Percentiles rank a stretch among this genome's conserved stretches.
Evolutionary conservation across 1,140 invertebrate species (phyloP).

Genomic region (Megalonaias nervosa): DNA sequence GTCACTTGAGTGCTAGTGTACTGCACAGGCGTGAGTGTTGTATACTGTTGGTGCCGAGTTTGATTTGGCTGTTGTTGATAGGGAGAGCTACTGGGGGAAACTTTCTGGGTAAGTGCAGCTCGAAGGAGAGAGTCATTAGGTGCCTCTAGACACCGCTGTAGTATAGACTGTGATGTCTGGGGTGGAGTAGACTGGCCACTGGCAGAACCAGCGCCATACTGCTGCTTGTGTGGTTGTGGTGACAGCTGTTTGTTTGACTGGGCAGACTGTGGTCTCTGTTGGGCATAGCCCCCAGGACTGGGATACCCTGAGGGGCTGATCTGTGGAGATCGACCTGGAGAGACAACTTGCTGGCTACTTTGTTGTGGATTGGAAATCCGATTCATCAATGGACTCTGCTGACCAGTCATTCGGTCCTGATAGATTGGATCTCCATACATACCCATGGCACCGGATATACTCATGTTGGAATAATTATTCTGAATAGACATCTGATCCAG

Average conservation of each 20-base stretch:
- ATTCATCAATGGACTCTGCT: conserved; percentile 23
- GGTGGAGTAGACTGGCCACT: conserved; percentile 6
- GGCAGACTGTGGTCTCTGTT: conserved; percentile 26
- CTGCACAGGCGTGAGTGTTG: conserved; percentile 18
- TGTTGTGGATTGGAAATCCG: conserved; percentile 23
- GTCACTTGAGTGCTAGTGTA: conserved; percentile 1
- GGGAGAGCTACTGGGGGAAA: conserved; percentile 19
- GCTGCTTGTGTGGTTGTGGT: neutral
- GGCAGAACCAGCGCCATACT: neutral
- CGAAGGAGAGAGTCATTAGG: conserved; percentile 59
- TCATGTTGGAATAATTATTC: conserved; percentile 16
- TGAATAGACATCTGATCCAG: conserved; percentile 18
- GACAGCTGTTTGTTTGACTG: conserved; percentile 42
- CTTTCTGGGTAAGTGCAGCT: conserved; percentile 54
- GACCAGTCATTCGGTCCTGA: conserved; percentile 33
- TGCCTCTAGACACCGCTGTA: conserved; percentile 49
- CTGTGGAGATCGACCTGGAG: conserved; percentile 51
- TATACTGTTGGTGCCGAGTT: neutral
- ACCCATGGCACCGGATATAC: conserved; percentile 7
- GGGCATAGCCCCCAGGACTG: conserved; percentile 14
- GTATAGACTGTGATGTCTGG: conserved; percentile 37
- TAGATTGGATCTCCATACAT: conserved; percentile 37
- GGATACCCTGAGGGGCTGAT: conserved; percentile 50
- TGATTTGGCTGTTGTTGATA: conserved; percentile 1
- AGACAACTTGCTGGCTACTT: conserved; percentile 4